Conservation (phyloP, 2,113 vertebrate genomes). For the Chloroceryle aenea region DNA sequence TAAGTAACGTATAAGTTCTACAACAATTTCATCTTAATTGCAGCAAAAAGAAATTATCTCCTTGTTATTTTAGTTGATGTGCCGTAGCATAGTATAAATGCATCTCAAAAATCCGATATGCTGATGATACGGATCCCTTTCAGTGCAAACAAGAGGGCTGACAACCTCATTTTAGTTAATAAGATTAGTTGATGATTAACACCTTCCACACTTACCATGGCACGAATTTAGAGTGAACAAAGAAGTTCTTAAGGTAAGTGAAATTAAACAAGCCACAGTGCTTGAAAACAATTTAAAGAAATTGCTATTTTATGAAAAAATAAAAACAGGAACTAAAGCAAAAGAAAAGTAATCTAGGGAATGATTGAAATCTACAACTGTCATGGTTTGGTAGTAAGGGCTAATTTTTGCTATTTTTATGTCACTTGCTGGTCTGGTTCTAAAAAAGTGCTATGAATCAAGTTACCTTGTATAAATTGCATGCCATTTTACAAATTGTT, state of each 20-base stretch:
- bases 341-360: neutral
- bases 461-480: neutral
- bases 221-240: neutral
- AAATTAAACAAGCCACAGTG: neutral
- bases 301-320: neutral
- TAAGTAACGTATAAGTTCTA: neutral
- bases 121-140: neutral
- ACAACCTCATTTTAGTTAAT: neutral
- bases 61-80: neutral
- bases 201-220: neutral
- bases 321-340: neutral
- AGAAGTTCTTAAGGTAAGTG: slow-evolving; percentile 36
- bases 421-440: neutral
- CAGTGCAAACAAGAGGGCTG: neutral
- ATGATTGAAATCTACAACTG: neutral
- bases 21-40: neutral
- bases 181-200: slow-evolving; percentile 13
- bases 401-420: neutral
- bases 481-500: neutral
- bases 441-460: neutral
- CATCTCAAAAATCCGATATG: neutral
- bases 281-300: slow-evolving; percentile 3
- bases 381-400: neutral
- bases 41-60: neutral
- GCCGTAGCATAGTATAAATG: neutral